Evolutionary conservation across 2,888 invertebrate genomes (phyloP), one percentile per base, ranked within the genome.

Genomic region (Tanypteryx hageni): DNA sequence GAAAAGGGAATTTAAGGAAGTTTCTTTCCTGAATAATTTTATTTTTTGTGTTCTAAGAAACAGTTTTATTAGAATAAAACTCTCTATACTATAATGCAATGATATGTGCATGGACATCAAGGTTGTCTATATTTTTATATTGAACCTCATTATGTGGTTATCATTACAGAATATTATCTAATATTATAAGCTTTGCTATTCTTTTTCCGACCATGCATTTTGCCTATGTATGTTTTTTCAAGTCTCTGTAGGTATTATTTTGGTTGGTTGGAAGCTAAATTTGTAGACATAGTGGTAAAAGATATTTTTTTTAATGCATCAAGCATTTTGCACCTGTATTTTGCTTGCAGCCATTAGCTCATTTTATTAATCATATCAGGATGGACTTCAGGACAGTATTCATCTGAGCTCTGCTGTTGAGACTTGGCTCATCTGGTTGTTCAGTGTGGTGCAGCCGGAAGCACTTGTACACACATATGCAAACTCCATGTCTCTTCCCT

Each of bases 381-480:
- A 14, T 57, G 18, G 44, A 56, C 18, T 83, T 57, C n/a, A 13
- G 57, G 18, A 16, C 2, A 83, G 83, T 27, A 83, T 56, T 22
- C 57, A 57, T 44, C 83, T 83, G 56, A 83, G 83, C 56, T 83
- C n/a, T 56, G n/a, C 57, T n/a, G 89, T 44, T 56, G 83, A 83
- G 83, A 83, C 83, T 83, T 83, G 83, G 83, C 83, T 83, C 83
- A 83, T 83, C 57, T 56, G 83, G 83, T 57, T 83, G 83, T 57
- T 16, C 83, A 56, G 57, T 57, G 57, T n/a, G 83, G 44, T 9
- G 18, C 89, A 61, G 31, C 89, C 44, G 64, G 61, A 44, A 89
- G 64, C 64, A 56, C 64, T 18, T 11, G n/a, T 57, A 57, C n/a
- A 61, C 86, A 59, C 64, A 68, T 44, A 64, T 44, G 64, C 64